Evolutionary conservation across 2,113 vertebrate genomes (phyloP).

Genomic region (Eptatretus burgeri): DNA sequence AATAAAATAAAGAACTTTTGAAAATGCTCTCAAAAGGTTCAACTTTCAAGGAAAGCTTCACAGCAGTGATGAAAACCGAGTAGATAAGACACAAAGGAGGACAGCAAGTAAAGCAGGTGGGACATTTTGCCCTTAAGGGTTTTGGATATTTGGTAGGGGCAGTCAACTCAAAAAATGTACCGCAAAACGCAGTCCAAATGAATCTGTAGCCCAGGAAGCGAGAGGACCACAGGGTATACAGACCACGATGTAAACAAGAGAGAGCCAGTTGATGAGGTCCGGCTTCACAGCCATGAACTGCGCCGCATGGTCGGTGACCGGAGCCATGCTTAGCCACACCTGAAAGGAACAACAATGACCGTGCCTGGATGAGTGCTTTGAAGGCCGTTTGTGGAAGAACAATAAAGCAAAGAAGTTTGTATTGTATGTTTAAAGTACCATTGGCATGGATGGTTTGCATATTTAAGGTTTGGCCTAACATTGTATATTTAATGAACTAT

Average conservation of each 20-base stretch:
- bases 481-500: background rate
- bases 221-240: constrained; percentile 36
- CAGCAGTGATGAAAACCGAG: no score
- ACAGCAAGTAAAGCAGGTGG: no score
- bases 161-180: background rate
- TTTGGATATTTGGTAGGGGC: no score
- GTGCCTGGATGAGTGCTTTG: no score
- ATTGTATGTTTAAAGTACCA: background rate
- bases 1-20: no score
- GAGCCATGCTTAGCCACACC: constrained; percentile 73
- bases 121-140: no score
- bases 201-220: constrained; percentile 62
- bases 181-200: constrained; percentile 23
- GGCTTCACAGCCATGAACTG: constrained; percentile 20
- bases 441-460: background rate
- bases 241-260: constrained; percentile 40
- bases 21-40: no score
- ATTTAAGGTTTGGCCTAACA: background rate
- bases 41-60: no score
- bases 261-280: constrained; percentile 42
- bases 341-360: constrained; percentile 13
- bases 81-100: no score
- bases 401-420: background rate
- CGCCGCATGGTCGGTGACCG: constrained; percentile 37
- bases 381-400: background rate